Conservation (phyloP, 2,888 invertebrate species). For the Brenthis ino region DNA sequence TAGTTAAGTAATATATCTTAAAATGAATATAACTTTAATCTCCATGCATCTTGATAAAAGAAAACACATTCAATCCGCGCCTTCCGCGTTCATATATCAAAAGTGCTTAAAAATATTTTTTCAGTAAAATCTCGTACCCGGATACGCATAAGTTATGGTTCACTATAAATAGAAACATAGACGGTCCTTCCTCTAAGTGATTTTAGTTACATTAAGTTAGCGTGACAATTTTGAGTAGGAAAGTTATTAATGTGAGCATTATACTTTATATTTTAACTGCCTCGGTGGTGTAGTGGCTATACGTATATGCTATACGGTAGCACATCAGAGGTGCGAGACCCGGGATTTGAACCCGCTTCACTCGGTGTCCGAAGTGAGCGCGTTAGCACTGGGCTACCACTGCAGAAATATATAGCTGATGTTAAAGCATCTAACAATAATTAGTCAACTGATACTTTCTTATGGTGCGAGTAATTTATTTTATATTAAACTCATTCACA, state of each 20-base stretch:
- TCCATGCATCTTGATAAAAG: conserved; percentile 8
- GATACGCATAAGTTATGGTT: conserved; percentile 37
- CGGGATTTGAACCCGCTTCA: too few species aligned
- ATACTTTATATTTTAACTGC: not conserved
- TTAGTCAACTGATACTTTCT: too few species aligned
- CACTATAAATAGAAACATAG: conserved; percentile 23
- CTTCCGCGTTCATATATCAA: conserved; percentile 30
- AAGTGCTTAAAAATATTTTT: conserved; percentile 31
- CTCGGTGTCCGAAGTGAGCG: too few species aligned
- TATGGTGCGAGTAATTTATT: not conserved
- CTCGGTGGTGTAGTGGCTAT: too few species aligned
- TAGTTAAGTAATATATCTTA: too few species aligned
- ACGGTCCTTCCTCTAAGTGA: conserved; percentile 25
- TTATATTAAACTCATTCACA: conserved; percentile 9
- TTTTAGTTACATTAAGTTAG: conserved; percentile 26
- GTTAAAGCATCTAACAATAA: too few species aligned
- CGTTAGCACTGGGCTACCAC: too few species aligned
- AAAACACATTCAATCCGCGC: conserved; percentile 14
- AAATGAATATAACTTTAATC: not conserved
- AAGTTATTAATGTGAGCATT: conserved; percentile 18
- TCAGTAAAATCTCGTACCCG: conserved; percentile 33
- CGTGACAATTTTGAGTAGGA: conserved; percentile 27
- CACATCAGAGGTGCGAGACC: too few species aligned
- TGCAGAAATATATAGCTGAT: too few species aligned
- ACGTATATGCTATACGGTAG: too few species aligned